Conservation (phyloP, 2,888 invertebrate genomes). For the Cataglyphis albicans region DNA sequence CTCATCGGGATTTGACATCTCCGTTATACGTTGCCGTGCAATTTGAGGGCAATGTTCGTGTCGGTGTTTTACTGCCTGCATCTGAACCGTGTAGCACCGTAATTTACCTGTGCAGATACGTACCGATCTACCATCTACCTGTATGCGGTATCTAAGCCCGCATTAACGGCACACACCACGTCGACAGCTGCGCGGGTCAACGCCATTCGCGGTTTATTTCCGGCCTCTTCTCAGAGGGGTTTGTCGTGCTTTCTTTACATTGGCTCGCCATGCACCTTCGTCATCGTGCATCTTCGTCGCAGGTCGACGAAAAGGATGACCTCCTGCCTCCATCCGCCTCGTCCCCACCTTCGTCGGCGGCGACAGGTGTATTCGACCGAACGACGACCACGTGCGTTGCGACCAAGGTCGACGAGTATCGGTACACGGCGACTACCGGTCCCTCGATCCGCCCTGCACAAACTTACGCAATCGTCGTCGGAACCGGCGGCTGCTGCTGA, state of each 20-base stretch:
- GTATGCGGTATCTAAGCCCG: conserved; percentile 20
- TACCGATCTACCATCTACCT: neutral
- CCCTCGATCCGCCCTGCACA: conserved; percentile 31
- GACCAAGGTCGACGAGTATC: conserved; percentile 80
- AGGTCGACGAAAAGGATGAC: conserved; percentile 38
- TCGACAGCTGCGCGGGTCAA: conserved; percentile 79
- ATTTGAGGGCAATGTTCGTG: neutral
- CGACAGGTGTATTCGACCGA: conserved; percentile 70
- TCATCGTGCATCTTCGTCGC: conserved; percentile 66
- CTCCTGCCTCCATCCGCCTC: conserved; percentile 33
- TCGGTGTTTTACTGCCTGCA: neutral
- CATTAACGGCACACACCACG: conserved; percentile 27
- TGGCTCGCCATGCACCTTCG: conserved; percentile 64
- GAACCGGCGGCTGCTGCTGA: conserved; percentile 67
- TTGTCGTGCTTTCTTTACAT: conserved; percentile 56
- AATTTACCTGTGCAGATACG: neutral
- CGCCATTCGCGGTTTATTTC: conserved; percentile 84
- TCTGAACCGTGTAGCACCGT: neutral
- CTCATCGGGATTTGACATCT: conserved; percentile 4
- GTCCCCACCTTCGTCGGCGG: conserved; percentile 34
- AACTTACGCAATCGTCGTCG: conserved; percentile 69
- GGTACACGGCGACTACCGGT: conserved; percentile 61
- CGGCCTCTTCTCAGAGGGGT: conserved; percentile 79
- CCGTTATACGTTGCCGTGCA: conserved; percentile 14
- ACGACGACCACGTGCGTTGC: conserved; percentile 80